These are phyloP conservation scores for Entomobrya proxima DNA, from an alignment of 2,888 invertebrate species.

Conservation along the genomic window DNA sequence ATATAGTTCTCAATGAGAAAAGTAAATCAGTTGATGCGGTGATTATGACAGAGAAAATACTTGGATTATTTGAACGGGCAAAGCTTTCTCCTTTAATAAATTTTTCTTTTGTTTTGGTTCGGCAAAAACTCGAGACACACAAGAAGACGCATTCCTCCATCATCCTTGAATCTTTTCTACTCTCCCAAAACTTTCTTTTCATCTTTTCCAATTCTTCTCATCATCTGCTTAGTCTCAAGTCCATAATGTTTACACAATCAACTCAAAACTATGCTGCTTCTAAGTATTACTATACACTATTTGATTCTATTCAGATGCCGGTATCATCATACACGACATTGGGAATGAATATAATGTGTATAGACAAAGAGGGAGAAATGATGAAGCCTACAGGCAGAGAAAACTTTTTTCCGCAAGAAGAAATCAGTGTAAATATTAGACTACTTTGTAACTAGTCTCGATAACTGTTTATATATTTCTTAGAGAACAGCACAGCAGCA, in stretches of 20 bases:
- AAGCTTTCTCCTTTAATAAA: background rate
- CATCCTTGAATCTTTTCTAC: background rate
- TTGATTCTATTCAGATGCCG: no score
- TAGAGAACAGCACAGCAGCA: background rate
- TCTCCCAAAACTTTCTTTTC: slow-evolving; percentile 40
- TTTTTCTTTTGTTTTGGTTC: slow-evolving; percentile 20
- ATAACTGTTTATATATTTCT: background rate
- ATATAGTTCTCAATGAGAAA: background rate
- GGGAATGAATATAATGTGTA: no score
- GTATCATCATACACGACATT: no score
- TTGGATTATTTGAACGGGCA: slow-evolving; percentile 19
- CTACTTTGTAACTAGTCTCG: background rate
- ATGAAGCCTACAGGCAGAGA: background rate
- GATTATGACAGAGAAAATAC: background rate
- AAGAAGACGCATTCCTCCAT: slow-evolving; percentile 5
- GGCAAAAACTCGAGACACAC: background rate
- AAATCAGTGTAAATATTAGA: background rate
- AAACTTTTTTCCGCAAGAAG: background rate
- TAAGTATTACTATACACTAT: no score
- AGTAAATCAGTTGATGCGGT: background rate
- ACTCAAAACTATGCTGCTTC: background rate
- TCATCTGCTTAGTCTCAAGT: background rate
- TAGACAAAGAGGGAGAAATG: no score
- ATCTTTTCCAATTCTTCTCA: background rate
- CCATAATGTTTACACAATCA: slow-evolving; percentile 48